phyloP scores from a whole-genome alignment of 2,888 invertebrate species.

The Melinopterus prodromus region DNA sequence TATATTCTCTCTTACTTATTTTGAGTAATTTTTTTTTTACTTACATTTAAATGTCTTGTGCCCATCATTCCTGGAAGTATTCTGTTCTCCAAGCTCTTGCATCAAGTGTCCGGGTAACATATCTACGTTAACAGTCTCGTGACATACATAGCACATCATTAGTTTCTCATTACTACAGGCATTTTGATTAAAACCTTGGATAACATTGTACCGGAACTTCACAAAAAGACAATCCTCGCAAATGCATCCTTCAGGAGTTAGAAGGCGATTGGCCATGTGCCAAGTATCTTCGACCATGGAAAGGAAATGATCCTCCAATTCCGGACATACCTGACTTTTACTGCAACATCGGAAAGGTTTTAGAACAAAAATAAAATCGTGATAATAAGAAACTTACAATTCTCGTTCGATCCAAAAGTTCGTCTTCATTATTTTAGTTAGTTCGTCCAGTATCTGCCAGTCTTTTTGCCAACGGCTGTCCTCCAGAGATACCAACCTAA shows the following conservation, averaged over 20 bases:
- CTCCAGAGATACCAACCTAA: not conserved
- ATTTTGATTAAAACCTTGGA: slow-evolving; percentile 43
- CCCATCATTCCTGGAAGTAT: slow-evolving; percentile 32
- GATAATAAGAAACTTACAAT: not conserved
- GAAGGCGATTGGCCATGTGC: slow-evolving; percentile 50
- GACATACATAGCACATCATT: slow-evolving; percentile 44
- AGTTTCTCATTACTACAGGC: slow-evolving; percentile 35
- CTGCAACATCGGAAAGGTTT: not conserved
- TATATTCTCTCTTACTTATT: no score
- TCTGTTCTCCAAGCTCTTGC: slow-evolving; percentile 40
- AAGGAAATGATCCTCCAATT: slow-evolving; percentile 53
- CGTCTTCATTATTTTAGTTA: slow-evolving; percentile 53
- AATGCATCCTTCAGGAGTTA: slow-evolving; percentile 55
- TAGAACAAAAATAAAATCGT: not conserved
- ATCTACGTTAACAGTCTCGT: slow-evolving; percentile 41
- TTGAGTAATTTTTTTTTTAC: no score
- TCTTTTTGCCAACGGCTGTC: slow-evolving; percentile 38
- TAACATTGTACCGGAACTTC: slow-evolving; percentile 48
- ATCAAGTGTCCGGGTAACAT: slow-evolving; percentile 41
- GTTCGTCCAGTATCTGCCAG: slow-evolving; percentile 46
- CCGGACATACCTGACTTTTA: slow-evolving; percentile 47
- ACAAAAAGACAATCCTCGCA: slow-evolving; percentile 57
- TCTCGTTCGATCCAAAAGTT: slow-evolving; percentile 53
- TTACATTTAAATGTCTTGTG: slow-evolving; percentile 37
- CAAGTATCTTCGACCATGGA: slow-evolving; percentile 51